Conservation (phyloP, 2,113 vertebrate species). For the Camelus dromedarius region DNA sequence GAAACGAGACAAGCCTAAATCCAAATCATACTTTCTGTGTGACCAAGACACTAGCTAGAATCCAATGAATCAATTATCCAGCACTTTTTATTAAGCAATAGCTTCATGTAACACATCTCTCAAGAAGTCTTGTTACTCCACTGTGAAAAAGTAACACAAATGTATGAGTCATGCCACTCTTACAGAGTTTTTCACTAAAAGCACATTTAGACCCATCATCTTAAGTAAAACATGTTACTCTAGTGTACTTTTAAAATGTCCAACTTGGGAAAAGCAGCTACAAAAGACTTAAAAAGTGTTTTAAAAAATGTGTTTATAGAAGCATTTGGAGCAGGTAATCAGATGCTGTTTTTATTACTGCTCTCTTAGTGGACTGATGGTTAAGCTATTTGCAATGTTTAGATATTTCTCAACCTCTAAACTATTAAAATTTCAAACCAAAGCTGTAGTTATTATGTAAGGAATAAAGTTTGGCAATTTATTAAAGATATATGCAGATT, state of each 20-base stretch:
- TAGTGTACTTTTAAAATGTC: conserved; percentile 36
- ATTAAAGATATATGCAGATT: not conserved
- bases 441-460: not conserved
- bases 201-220: conserved; percentile 27
- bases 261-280: not conserved
- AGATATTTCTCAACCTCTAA: conserved; percentile 51
- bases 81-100: not conserved
- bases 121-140: not conserved
- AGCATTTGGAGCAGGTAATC: not conserved
- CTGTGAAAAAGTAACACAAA: not conserved
- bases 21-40: not conserved
- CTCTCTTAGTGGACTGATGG: not conserved
- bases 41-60: not conserved
- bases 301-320: conserved; percentile 35
- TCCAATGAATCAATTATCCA: not conserved
- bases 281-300: conserved; percentile 21
- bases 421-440: conserved; percentile 47
- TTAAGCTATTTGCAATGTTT: conserved; percentile 54
- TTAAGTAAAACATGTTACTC: conserved; percentile 19
- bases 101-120: not conserved
- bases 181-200: not conserved
- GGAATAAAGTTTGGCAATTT: not conserved
- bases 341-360: conserved; percentile 18
- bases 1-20: not conserved
- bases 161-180: not conserved